Conservation (phyloP, 2,797 vertebrate species). For the Mormyrus proboscirostris region DNA sequence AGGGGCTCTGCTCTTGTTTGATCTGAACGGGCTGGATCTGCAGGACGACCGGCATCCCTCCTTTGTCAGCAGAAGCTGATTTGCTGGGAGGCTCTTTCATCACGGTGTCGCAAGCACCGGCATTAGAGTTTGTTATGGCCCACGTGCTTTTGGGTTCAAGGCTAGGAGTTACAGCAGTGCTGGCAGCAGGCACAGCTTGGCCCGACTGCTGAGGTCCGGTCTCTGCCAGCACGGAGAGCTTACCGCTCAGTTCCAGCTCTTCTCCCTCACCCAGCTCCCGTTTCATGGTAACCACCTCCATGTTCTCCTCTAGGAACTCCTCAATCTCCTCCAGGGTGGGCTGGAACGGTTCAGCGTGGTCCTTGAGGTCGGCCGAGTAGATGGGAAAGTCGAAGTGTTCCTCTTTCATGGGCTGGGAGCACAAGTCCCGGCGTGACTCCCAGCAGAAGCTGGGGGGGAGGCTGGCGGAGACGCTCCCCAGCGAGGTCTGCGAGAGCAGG, state of each 20-base stretch:
- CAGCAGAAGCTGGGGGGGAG: slow-evolving; percentile 64
- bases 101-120: not conserved
- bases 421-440: slow-evolving; percentile 58
- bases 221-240: slow-evolving; percentile 32
- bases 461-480: slow-evolving; percentile 52
- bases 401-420: slow-evolving; percentile 63
- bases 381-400: slow-evolving; percentile 74
- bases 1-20: slow-evolving; percentile 70
- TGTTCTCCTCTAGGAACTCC: slow-evolving; percentile 97
- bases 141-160: slow-evolving; percentile 57
- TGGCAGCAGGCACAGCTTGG: slow-evolving; percentile 60
- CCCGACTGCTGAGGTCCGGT: slow-evolving; percentile 60
- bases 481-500: slow-evolving; percentile 77
- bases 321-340: slow-evolving; percentile 96
- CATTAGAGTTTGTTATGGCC: slow-evolving; percentile 36
- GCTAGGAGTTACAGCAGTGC: slow-evolving; percentile 38
- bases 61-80: slow-evolving; percentile 45
- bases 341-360: slow-evolving; percentile 77
- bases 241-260: slow-evolving; percentile 40
- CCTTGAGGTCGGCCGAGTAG: slow-evolving; percentile 69
- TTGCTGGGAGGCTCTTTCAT: slow-evolving; percentile 50
- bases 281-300: slow-evolving; percentile 74
- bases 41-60: slow-evolving; percentile 75
- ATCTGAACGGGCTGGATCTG: slow-evolving; percentile 83
- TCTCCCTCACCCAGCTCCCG: slow-evolving; percentile 59